Base-by-base conservation (phyloP, 2,797 vertebrate species). In the Diceros bicornis region DNA sequence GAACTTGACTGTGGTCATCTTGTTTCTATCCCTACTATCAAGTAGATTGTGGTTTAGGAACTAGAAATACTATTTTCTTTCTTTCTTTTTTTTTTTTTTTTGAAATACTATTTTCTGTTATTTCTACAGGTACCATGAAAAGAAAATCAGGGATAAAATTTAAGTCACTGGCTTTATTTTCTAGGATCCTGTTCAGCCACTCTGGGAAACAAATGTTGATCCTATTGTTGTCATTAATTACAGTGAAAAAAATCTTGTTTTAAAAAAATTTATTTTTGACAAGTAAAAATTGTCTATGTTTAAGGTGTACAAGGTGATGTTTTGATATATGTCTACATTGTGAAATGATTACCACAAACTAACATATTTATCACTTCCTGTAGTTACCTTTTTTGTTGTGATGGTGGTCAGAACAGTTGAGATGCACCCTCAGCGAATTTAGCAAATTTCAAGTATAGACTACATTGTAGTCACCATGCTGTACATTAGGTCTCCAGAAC, bases 61-160 rank as follows among this genome's bases (percentile, higher is more conserved):
- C 52, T 69, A 55, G 55, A 72, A 74, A 34, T 91, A 81, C 27
- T 79, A 2, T 62, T 64, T 77, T 83, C 59, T 90, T 47, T 47
- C 14, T 14, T 52, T 50, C 4, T 50, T 50, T 50, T 50, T 12
- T 47, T 9, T 9, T 52, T 52, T 52, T 52, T 52, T 52, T 52
- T 14, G 44, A 72, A 72, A 34, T 91, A 86, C 27, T 79, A 2
- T 64, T 64, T 78, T 84, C 59, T 90, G 20, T 57, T 89, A 74
- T 41, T 62, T 74, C 20, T 41, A 14, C 0, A 75, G 18, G 37
- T 77, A 29, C 23, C 23, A 37, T 77, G 44, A 47, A 77, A 88
- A 87, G 75, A 79, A 95, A 91, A 91, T 55, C 12, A 59, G 62
- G 37, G 41, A 44, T 82, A 52, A 93, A 96, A 55, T 61, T 62